Percentiles rank a stretch among this genome's conserved stretches.
phyloP scores from a whole-genome alignment of 2,113 vertebrate genomes.

The Egretta garzetta region DNA sequence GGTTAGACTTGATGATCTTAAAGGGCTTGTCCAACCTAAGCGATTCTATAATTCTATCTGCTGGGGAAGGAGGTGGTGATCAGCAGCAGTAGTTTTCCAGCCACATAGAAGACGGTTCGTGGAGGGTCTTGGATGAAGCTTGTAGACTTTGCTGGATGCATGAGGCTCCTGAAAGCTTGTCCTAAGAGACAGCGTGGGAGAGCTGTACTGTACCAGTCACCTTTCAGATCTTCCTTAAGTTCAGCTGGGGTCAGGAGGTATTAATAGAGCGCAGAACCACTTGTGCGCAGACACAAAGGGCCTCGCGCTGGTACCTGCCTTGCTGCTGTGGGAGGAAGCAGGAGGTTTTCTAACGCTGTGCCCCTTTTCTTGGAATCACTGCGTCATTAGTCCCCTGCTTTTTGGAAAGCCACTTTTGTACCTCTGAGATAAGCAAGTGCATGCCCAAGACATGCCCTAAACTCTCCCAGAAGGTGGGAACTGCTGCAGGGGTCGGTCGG shows the following conservation, averaged over 20 bases:
- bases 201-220: neutral
- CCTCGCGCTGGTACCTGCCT: neutral
- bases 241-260: conserved; percentile 7
- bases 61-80: neutral
- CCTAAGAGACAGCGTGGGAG: neutral
- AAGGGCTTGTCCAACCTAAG: too few species aligned
- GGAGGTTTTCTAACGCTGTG: too few species aligned
- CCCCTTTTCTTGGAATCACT: neutral
- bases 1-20: too few species aligned
- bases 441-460: accelerated
- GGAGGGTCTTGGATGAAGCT: neutral
- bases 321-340: neutral
- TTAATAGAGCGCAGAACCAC: conserved; percentile 1
- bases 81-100: neutral
- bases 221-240: neutral
- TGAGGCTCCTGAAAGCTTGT: neutral
- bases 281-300: neutral
- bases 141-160: neutral
- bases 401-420: neutral
- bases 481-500: too few species aligned
- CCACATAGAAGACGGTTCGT: accelerated
- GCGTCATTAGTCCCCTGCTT: neutral
- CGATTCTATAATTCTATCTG: neutral
- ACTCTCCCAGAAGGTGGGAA: neutral
- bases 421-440: neutral